Conservation (phyloP, 2,113 vertebrate genomes). For the Solea solea region DNA sequence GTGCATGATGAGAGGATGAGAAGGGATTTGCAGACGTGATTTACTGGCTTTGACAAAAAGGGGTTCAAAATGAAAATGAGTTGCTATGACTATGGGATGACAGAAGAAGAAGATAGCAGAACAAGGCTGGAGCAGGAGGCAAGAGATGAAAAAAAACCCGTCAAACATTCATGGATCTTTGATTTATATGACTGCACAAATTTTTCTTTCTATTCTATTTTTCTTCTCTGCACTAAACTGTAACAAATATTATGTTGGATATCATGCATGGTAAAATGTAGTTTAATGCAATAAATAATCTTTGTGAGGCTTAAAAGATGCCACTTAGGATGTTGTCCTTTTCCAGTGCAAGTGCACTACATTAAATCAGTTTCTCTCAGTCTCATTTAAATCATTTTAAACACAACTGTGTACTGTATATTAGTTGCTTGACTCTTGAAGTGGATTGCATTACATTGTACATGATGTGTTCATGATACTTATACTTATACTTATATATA, state of each 20-base stretch:
- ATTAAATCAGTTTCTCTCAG: slow-evolving; percentile 1
- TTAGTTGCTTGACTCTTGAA: not conserved
- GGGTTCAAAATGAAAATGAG: slow-evolving; percentile 15
- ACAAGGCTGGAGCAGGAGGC: slow-evolving; percentile 14
- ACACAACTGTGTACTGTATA: not conserved
- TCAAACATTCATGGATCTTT: slow-evolving; percentile 62
- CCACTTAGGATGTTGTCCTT: too few species aligned
- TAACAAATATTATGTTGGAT: slow-evolving; percentile 4
- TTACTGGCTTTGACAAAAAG: not conserved
- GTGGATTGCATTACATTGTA: slow-evolving; percentile 4
- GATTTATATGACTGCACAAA: slow-evolving; percentile 38
- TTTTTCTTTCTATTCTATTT: too few species aligned
- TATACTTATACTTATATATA: too few species aligned
- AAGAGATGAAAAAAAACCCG: slow-evolving; percentile 39
- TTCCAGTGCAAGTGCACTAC: too few species aligned
- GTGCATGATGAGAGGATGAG: too few species aligned
- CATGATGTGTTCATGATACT: too few species aligned
- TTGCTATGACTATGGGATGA: slow-evolving; percentile 8
- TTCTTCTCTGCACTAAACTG: slow-evolving; percentile 31
- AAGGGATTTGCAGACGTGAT: not conserved
- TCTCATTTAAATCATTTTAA: slow-evolving; percentile 1
- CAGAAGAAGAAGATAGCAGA: slow-evolving; percentile 19
- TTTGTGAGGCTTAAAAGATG: not conserved
- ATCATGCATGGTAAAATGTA: not conserved
- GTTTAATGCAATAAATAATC: slow-evolving; percentile 5